Conservation (phyloP, 2,888 invertebrate species). For the Trilocha varians region DNA sequence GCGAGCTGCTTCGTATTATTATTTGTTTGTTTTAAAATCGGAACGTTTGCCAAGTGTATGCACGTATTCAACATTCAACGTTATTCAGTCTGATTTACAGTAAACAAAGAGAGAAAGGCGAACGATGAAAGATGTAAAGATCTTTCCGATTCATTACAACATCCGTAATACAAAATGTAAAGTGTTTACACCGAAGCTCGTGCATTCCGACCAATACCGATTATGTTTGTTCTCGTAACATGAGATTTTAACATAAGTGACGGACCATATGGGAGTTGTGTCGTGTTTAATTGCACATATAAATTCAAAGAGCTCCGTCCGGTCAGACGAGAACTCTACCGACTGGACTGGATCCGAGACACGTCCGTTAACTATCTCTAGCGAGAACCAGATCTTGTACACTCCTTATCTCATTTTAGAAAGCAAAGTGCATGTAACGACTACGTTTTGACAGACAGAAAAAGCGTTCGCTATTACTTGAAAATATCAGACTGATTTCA, state of each 20-base stretch:
- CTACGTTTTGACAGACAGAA: constrained; percentile 37
- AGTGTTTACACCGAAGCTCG: constrained; percentile 19
- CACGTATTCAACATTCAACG: constrained; percentile 39
- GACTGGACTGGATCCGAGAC: constrained; percentile 22
- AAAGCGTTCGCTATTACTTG: constrained; percentile 19
- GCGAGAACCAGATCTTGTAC: constrained; percentile 25
- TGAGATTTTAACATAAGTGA: constrained; percentile 23
- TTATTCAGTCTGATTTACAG: constrained; percentile 38
- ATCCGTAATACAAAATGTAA: constrained; percentile 20
- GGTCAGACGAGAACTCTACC: constrained; percentile 14
- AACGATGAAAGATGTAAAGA: constrained; percentile 29
- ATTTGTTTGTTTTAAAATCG: constrained; percentile 56
- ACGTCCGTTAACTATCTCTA: constrained; percentile 29
- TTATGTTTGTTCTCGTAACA: constrained; percentile 26
- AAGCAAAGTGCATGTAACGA: constrained; percentile 41
- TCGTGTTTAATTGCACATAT: constrained; percentile 29
- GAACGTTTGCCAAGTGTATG: constrained; percentile 56
- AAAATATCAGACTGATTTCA: background rate
- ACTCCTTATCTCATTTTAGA: constrained; percentile 45
- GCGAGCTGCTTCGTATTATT: constrained; percentile 50
- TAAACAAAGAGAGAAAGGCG: constrained; percentile 34
- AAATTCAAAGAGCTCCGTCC: constrained; percentile 31
- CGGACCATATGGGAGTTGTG: constrained; percentile 21
- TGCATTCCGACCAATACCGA: constrained; percentile 21
- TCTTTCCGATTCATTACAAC: constrained; percentile 25